These are phyloP conservation scores for Nothura maculosa DNA, from an alignment of 2,797 vertebrate genomes.

Conservation along the genomic window DNA sequence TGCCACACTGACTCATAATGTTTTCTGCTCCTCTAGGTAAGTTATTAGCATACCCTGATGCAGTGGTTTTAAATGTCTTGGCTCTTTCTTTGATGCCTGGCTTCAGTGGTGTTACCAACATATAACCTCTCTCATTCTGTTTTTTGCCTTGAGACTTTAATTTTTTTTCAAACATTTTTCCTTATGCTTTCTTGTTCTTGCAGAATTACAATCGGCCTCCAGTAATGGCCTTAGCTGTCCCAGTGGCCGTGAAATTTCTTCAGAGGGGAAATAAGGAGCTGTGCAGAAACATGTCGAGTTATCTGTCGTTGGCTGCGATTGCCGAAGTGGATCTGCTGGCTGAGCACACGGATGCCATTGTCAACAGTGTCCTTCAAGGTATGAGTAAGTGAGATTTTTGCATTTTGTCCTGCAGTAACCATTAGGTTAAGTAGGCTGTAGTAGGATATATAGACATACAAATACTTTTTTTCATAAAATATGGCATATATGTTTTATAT, in stretches of 20 bases:
- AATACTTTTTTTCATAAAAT: rapidly evolving
- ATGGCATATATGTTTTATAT: neutral
- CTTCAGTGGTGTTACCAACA: neutral
- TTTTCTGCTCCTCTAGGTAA: neutral
- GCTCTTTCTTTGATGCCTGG: neutral
- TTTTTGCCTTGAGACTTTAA: neutral
- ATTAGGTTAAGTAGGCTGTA: rapidly evolving
- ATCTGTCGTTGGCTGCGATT: slow-evolving; percentile 93
- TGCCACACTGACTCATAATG: neutral
- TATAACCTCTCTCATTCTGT: neutral
- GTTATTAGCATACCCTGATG: neutral
- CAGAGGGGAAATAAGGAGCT: slow-evolving; percentile 91
- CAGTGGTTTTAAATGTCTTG: neutral
- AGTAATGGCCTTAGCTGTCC: slow-evolving; percentile 93
- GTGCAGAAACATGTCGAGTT: slow-evolving; percentile 95
- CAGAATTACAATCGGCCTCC: slow-evolving; percentile 93
- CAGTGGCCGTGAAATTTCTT: slow-evolving; percentile 94
- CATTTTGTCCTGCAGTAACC: rapidly evolving
- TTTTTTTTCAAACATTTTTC: neutral
- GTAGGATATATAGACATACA: no score
- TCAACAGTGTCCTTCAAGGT: slow-evolving; percentile 92
- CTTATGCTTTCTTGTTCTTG: neutral
- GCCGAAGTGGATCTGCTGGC: slow-evolving; percentile 90
- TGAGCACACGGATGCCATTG: slow-evolving; percentile 90
- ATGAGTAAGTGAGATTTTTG: slow-evolving; percentile 10